These are phyloP conservation scores for Drosophila bunnanda DNA, from an alignment of 2,888 invertebrate species.

Conservation along the genomic window DNA sequence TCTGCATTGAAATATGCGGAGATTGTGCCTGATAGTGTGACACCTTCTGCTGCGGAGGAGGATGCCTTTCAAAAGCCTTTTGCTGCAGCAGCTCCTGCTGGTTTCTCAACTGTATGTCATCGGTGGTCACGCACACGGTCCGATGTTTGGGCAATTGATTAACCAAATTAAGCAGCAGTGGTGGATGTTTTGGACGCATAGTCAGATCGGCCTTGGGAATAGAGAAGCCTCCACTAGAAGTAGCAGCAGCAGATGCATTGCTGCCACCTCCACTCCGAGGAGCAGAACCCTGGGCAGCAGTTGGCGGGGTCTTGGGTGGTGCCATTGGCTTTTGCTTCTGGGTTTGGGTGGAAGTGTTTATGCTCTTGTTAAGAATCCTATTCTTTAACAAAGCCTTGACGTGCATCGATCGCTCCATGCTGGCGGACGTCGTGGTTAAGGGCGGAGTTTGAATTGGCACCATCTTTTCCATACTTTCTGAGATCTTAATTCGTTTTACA, in stretches of 20 bases:
- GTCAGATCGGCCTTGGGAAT: conserved; percentile 57
- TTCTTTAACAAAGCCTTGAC: conserved; percentile 62
- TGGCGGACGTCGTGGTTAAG: neutral
- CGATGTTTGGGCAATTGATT: conserved; percentile 63
- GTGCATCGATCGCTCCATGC: conserved; percentile 33
- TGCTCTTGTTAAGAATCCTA: conserved; percentile 60
- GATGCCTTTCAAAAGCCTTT: neutral
- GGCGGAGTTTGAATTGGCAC: conserved; percentile 23
- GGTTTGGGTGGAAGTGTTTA: neutral
- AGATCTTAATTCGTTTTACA: conserved; percentile 20
- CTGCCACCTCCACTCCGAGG: neutral
- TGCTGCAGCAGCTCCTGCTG: conserved; percentile 8
- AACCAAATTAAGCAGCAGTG: conserved; percentile 57
- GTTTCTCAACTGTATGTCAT: neutral
- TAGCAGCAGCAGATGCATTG: neutral
- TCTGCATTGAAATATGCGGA: neutral
- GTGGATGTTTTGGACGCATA: conserved; percentile 43
- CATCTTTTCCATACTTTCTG: conserved; percentile 32
- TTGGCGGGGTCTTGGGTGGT: conserved; percentile 13
- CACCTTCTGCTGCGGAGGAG: neutral
- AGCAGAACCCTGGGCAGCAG: conserved; percentile 4
- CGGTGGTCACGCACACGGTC: conserved; percentile 24
- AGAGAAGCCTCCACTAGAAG: conserved; percentile 14
- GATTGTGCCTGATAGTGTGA: neutral
- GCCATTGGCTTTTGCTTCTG: conserved; percentile 7